These are phyloP conservation scores for Nannospalax galili DNA, from an alignment of 2,113 vertebrate genomes.

Conservation along the genomic window DNA sequence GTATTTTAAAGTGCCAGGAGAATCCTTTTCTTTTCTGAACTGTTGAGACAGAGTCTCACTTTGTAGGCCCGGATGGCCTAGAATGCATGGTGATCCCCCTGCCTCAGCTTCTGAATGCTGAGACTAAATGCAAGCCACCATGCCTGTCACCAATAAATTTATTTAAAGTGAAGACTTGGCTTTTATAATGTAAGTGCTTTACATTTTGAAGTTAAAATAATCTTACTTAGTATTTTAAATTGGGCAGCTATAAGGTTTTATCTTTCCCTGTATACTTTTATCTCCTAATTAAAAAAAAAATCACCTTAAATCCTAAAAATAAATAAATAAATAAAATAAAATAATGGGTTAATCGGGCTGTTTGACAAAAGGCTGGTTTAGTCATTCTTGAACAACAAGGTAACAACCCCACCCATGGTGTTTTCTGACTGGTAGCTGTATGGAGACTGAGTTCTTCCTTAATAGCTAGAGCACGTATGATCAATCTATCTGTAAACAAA, in stretches of 20 bases:
- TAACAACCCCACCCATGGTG: not conserved
- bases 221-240: conserved; percentile 44
- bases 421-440: not conserved
- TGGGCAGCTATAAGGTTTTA: conserved; percentile 11
- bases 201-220: conserved; percentile 19
- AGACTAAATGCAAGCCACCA: not conserved
- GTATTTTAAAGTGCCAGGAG: not conserved
- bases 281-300: not conserved
- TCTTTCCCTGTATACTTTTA: not conserved
- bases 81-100: not conserved
- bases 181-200: conserved; percentile 40
- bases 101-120: not conserved
- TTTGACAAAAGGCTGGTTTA: conserved; percentile 5
- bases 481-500: not conserved
- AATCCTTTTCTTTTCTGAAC: not conserved
- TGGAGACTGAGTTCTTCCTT: not conserved
- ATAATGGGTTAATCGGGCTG: not conserved
- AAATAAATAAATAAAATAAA: too few relatives aligned
- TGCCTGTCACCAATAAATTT: not conserved
- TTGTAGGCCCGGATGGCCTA: not conserved
- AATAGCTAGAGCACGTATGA: not conserved
- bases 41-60: not conserved
- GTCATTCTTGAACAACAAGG: not conserved
- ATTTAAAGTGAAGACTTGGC: conserved; percentile 36
- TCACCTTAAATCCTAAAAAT: not conserved